Evolutionary conservation across 1,140 invertebrate genomes (phyloP), one percentile per base, ranked within the genome.

Genomic region (Drosophila elegans): DNA sequence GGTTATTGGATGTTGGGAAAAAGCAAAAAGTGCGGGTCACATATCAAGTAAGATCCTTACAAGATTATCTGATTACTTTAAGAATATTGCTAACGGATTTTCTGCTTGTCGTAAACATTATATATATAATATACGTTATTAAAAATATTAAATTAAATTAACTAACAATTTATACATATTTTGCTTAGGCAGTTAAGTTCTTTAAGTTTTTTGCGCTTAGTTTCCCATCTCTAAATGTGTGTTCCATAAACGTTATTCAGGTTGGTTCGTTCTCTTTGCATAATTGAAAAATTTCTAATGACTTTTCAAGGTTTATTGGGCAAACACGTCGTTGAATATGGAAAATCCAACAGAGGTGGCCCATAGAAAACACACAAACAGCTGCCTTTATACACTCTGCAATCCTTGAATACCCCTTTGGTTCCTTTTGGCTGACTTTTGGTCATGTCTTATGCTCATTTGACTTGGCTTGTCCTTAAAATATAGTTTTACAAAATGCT

Each of bases 231-330:
- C 61, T 25, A 9, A 12, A 10, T n/a, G 29, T n/a, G 29, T n/a
- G 36, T 29, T 25, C 1, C 45, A 51, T 32, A 38, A 45, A 61
- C 39, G 41, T 25, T 39, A 42, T 66, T 63, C 21, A 36, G 36
- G 55, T 64, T 48, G 10, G 9, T n/a, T 45, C 11, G 7, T 38
- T 55, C 53, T 73, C 75, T 83, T 88, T 76, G 74, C 79, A 86
- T 86, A 88, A 86, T 83, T 86, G 84, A 88, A 83, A 68, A 77
- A 63, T 83, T 79, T 80, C 83, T 79, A 88, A 86, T 83, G 84
- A 74, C 66, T 83, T 89, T 83, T 74, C 57, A 73, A 83, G 80
- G 79, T 83, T 86, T 86, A 89, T 76, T 83, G 79, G 67, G 62
- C 75, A 86, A 79, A 83, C 66, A 86, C 73, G 54, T 78, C 56